These are phyloP conservation scores for Actinia equina DNA, from an alignment of 64 coral and sea anemone species.

Conservation along the genomic window DNA sequence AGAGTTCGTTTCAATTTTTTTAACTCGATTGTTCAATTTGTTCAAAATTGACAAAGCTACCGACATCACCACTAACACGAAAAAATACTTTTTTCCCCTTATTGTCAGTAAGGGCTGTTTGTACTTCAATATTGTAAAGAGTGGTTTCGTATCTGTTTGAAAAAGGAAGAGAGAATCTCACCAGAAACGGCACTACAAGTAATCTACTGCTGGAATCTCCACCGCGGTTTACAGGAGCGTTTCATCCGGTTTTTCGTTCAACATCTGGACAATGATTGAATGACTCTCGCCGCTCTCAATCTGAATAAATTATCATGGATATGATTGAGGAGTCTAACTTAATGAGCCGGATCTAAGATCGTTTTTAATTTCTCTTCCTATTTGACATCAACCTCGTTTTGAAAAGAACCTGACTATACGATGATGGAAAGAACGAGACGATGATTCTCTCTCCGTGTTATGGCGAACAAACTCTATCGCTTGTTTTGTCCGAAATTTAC, in stretches of 20 bases:
- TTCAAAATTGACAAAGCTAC: not conserved
- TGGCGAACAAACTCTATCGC: not conserved
- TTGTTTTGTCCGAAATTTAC: constrained; percentile 10
- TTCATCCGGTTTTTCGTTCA: not conserved
- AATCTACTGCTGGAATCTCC: not conserved
- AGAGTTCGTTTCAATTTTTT: not conserved
- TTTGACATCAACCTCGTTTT: not conserved
- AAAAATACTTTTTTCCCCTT: not conserved
- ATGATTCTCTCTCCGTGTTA: not conserved
- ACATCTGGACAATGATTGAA: constrained; percentile 15
- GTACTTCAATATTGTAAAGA: not conserved
- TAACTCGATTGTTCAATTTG: not conserved
- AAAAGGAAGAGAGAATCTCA: not conserved
- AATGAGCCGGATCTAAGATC: not conserved
- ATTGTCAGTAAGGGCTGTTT: not conserved
- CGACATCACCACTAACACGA: not conserved
- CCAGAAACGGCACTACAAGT: not conserved
- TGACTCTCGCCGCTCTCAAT: not conserved
- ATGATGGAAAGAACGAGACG: not conserved
- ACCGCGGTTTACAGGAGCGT: not conserved
- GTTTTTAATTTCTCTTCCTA: not conserved
- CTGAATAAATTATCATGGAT: constrained; percentile 11
- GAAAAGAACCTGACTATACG: not conserved
- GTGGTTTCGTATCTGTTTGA: not conserved
- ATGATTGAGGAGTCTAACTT: not conserved